Percentiles rank a stretch among this genome's conserved stretches.
Evolutionary conservation across 2,797 vertebrate species (phyloP).

Genomic region (Galagoides demidoff): DNA sequence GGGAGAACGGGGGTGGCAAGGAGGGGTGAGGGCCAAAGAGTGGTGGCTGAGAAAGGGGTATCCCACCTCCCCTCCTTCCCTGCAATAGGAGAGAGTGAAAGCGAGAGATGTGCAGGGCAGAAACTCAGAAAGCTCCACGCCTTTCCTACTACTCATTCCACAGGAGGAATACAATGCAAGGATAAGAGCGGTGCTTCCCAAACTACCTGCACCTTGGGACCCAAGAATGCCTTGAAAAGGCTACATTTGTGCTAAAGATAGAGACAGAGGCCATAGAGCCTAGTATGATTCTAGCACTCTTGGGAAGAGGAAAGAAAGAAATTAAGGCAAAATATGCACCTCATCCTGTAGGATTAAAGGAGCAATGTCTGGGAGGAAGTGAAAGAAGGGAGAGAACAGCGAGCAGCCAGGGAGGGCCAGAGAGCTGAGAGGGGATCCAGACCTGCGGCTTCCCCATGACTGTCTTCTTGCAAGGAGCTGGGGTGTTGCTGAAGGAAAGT

Average conservation of each 20-base stretch:
- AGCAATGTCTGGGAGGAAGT: background rate
- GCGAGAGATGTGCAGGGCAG: slow-evolving; percentile 72
- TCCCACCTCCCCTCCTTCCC: slow-evolving; percentile 78
- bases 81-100: slow-evolving; percentile 81
- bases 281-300: slow-evolving; percentile 69
- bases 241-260: background rate
- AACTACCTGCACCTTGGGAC: slow-evolving; percentile 76
- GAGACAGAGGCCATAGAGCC: slow-evolving; percentile 1
- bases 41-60: slow-evolving; percentile 71
- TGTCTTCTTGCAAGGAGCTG: slow-evolving; percentile 69
- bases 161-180: slow-evolving; percentile 70
- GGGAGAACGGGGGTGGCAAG: background rate
- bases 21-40: slow-evolving; percentile 73
- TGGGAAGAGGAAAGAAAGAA: background rate
- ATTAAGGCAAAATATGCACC: slow-evolving; percentile 75
- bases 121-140: slow-evolving; percentile 75
- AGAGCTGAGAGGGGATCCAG: slow-evolving; percentile 47
- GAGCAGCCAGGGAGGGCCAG: background rate
- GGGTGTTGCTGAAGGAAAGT: slow-evolving; percentile 70
- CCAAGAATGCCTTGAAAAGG: slow-evolving; percentile 61
- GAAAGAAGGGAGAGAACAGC: slow-evolving; percentile 66
- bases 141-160: slow-evolving; percentile 79
- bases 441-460: slow-evolving; percentile 65
- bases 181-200: slow-evolving; percentile 76
- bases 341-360: slow-evolving; percentile 76